Evolutionary conservation across 2,888 invertebrate species (phyloP).

Genomic region (Heliothis peltigera): DNA sequence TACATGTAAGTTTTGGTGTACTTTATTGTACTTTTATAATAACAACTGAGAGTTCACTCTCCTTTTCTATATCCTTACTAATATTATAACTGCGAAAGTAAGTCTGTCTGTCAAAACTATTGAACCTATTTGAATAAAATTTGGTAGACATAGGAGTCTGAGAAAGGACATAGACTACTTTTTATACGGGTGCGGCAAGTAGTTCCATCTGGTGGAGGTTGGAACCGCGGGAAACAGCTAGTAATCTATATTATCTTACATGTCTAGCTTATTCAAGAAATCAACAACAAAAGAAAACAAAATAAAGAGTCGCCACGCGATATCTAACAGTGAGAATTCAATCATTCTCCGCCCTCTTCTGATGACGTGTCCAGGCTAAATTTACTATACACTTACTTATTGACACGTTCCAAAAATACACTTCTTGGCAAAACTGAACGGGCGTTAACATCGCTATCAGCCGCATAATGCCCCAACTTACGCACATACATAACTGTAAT

Average conservation of each 20-base stretch:
- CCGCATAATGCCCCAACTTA: slow-evolving; percentile 84
- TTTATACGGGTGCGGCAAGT: no score
- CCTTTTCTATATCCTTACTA: no score
- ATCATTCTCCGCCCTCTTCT: slow-evolving; percentile 78
- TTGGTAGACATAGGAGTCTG: no score
- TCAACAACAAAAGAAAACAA: slow-evolving; percentile 64
- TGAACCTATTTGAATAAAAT: no score
- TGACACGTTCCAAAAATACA: slow-evolving; percentile 90
- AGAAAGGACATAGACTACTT: no score
- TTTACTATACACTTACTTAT: slow-evolving; percentile 89
- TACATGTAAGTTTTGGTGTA: no score
- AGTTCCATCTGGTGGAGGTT: no score
- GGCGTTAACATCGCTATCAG: slow-evolving; percentile 89
- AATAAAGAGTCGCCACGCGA: slow-evolving; percentile 60
- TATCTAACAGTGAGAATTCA: slow-evolving; percentile 76
- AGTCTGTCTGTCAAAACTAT: no score
- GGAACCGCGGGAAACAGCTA: no score
- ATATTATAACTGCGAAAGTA: no score
- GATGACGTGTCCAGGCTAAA: slow-evolving; percentile 87
- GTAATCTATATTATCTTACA: no score
- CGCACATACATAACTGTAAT: slow-evolving; percentile 64
- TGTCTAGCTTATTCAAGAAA: slow-evolving; percentile 58
- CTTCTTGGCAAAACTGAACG: slow-evolving; percentile 89
- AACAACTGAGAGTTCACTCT: slow-evolving; percentile 1
- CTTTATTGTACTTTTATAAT: slow-evolving; percentile 8